A percentile compares a stretch with the other conserved stretches of the same genome.
phyloP scores from a whole-genome alignment of 53 echinoderm and acorn worm genomes.

The Echinarachnius parma region DNA sequence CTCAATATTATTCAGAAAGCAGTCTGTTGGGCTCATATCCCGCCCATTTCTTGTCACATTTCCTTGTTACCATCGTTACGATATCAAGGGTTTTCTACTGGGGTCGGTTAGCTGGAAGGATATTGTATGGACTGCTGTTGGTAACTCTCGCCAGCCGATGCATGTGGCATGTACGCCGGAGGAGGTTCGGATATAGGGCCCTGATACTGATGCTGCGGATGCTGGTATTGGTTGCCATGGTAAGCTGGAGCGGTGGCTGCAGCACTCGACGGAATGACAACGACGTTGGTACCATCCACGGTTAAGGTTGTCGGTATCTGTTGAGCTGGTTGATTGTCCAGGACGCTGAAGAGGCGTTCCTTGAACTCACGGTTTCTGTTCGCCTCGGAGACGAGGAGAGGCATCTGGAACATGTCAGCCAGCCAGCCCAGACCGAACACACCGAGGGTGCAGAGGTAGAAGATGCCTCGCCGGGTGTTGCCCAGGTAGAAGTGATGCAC shows the following conservation, averaged over 20 bases:
- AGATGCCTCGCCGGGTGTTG: conserved; percentile 19
- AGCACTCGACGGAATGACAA: too few species aligned
- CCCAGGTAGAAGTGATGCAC: conserved; percentile 38
- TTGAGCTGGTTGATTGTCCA: not conserved
- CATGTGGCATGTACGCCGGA: conserved; percentile 1
- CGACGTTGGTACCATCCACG: not conserved
- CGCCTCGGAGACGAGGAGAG: conserved; percentile 22
- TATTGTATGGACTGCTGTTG: not conserved
- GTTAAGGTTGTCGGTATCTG: not conserved
- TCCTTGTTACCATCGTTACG: too few species aligned
- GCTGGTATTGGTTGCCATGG: not conserved
- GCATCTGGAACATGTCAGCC: conserved; percentile 31
- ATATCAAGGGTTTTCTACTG: too few species aligned
- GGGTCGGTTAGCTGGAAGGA: not conserved
- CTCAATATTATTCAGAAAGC: too few species aligned
- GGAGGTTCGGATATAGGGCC: conserved; percentile 17
- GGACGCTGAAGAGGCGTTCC: not conserved
- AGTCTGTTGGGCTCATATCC: too few species aligned
- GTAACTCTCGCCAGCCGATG: conserved; percentile 1
- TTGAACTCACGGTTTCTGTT: conserved; percentile 15
- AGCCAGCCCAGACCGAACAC: conserved; percentile 42
- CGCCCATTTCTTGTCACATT: too few species aligned
- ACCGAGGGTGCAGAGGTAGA: conserved; percentile 25
- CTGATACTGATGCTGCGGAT: too few species aligned
- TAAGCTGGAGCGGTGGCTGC: not conserved